phyloP scores from a whole-genome alignment of 1,140 invertebrate genomes.

The Antheraea mylitta region DNA sequence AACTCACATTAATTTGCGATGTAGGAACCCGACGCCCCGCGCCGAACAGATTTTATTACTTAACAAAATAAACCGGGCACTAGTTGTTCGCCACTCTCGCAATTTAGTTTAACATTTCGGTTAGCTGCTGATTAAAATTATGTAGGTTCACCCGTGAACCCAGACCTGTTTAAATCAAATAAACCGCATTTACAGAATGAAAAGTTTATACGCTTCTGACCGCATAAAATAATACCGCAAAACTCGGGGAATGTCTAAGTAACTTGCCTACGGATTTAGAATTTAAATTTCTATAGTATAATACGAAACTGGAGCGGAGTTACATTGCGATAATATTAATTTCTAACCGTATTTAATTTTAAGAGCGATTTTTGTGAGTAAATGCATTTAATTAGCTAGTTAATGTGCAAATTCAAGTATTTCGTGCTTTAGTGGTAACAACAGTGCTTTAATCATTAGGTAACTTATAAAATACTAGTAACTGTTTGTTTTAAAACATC shows the following conservation, averaged over 20 bases:
- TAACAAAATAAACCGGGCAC: conserved; percentile 13
- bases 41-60: conserved; percentile 1
- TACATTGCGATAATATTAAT: conserved; percentile 5
- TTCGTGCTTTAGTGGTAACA: no score
- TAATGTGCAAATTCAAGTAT: no score
- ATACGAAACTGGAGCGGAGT: conserved; percentile 2
- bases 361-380: neutral
- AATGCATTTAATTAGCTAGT: neutral
- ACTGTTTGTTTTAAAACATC: no score
- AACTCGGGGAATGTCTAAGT: conserved; percentile 28
- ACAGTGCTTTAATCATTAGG: no score
- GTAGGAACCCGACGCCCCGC: neutral
- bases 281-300: conserved; percentile 26
- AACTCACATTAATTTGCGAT: conserved; percentile 3
- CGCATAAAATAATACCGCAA: conserved; percentile 32
- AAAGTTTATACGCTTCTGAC: conserved; percentile 33
- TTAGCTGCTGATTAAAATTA: conserved; percentile 27
- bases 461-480: no score
- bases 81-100: conserved; percentile 14
- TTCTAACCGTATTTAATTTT: conserved; percentile 14
- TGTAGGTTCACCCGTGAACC: conserved; percentile 17
- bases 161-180: conserved; percentile 30
- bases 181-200: conserved; percentile 36
- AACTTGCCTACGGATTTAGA: conserved; percentile 31
- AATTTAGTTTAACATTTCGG: conserved; percentile 20